Conservation (phyloP, 2,888 invertebrate genomes). For the Tolmerus cingulatus region DNA sequence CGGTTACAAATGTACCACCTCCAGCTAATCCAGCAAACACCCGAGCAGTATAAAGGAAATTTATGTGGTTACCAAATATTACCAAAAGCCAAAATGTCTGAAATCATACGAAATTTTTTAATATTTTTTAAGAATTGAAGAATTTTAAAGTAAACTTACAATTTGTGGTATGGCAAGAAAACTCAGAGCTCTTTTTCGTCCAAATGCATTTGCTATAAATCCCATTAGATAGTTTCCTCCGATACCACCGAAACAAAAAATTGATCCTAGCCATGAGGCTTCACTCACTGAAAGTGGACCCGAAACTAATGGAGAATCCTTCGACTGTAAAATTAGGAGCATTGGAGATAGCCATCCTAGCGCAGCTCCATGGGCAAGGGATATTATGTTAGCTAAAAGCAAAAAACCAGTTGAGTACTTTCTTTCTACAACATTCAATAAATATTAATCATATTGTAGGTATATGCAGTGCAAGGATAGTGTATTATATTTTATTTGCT, state of each 20-base stretch:
- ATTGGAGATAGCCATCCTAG: constrained; percentile 50
- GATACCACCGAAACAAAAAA: constrained; percentile 47
- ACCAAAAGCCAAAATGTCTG: constrained; percentile 49
- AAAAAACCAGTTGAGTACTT: background rate
- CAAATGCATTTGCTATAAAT: constrained; percentile 44
- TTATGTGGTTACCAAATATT: constrained; percentile 41
- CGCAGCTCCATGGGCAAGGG: constrained; percentile 49
- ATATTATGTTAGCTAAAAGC: constrained; percentile 49
- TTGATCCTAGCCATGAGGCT: constrained; percentile 49
- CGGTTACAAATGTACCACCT: constrained; percentile 48
- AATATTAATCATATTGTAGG: background rate
- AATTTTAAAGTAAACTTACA: constrained; percentile 38
- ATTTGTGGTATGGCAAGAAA: constrained; percentile 48
- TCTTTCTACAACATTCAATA: too few species aligned
- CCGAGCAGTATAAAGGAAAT: constrained; percentile 47
- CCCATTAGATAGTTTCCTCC: constrained; percentile 48
- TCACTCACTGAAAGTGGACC: constrained; percentile 44
- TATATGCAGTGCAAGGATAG: background rate
- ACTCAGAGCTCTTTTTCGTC: constrained; percentile 46
- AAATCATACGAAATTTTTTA: background rate
- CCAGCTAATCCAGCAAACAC: constrained; percentile 48
- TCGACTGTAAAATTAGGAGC: constrained; percentile 46
- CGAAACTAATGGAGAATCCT: constrained; percentile 42
- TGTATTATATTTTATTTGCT: background rate
- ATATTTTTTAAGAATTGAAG: background rate